phyloP scores from a whole-genome alignment of 2,888 invertebrate genomes.

The Dryocosmus kuriphilus region DNA sequence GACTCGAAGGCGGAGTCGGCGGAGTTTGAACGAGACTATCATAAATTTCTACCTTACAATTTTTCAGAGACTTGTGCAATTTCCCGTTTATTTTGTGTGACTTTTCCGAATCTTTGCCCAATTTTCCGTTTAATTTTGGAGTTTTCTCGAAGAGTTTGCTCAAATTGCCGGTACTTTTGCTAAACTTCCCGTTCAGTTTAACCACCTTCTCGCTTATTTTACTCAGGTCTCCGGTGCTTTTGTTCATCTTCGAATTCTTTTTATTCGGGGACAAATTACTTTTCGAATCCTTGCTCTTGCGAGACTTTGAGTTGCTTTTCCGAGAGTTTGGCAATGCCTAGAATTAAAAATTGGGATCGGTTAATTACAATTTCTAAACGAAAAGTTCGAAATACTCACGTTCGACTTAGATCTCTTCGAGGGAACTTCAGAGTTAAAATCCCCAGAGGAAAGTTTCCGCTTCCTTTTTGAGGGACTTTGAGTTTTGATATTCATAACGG shows the following conservation, averaged over 20 bases:
- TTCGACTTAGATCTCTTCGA: constrained; percentile 44
- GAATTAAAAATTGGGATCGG: neutral
- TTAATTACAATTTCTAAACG: no score
- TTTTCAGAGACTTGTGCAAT: neutral
- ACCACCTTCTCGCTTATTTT: neutral
- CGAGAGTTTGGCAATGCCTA: neutral
- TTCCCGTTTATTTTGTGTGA: neutral
- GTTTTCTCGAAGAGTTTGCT: constrained; percentile 15
- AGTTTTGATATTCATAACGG: constrained; percentile 32
- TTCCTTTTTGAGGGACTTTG: constrained; percentile 45
- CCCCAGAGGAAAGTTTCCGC: constrained; percentile 43
- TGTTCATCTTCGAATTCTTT: constrained; percentile 45
- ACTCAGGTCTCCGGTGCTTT: constrained; percentile 3
- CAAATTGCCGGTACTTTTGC: constrained; percentile 13
- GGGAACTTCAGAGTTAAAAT: constrained; percentile 29
- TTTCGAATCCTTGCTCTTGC: neutral
- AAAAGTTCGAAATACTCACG: neutral
- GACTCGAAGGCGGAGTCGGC: constrained; percentile 22
- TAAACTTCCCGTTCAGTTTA: constrained; percentile 17
- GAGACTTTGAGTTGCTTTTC: neutral
- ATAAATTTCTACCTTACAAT: neutral
- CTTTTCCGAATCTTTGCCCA: neutral
- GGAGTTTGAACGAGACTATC: constrained; percentile 21
- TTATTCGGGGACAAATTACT: constrained; percentile 45
- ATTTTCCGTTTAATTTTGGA: neutral